Evolutionary conservation across 2,888 invertebrate species (phyloP).

Genomic region (Gortyna flavago): DNA sequence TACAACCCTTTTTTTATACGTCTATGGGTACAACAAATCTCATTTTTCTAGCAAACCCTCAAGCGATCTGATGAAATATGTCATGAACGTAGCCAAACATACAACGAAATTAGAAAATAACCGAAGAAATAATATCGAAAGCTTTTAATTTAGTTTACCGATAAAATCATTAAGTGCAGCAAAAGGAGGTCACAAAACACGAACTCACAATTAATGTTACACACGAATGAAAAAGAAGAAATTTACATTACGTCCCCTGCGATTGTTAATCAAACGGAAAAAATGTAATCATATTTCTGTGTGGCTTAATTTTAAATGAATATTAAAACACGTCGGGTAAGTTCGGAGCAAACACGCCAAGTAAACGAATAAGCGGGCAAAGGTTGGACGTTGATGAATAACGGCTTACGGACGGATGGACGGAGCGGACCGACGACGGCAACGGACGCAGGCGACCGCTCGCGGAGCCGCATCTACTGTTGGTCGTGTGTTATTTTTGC

Average conservation of each 20-base stretch:
- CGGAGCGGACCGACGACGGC: conserved; percentile 21
- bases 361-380: conserved; percentile 68
- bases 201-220: conserved; percentile 51
- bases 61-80: conserved; percentile 18
- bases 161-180: conserved; percentile 37
- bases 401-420: conserved; percentile 55
- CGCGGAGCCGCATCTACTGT: conserved; percentile 13
- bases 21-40: too few relatives aligned
- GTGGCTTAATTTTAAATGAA: conserved; percentile 72
- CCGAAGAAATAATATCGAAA: conserved; percentile 30
- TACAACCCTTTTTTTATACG: too few relatives aligned
- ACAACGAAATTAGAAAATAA: conserved; percentile 30
- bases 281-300: conserved; percentile 59
- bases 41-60: conserved; percentile 8
- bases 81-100: conserved; percentile 14
- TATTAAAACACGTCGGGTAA: conserved; percentile 72
- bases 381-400: conserved; percentile 80
- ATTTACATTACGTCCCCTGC: conserved; percentile 50
- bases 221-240: conserved; percentile 50
- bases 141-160: conserved; percentile 42
- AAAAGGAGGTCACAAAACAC: conserved; percentile 55
- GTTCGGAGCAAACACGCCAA: conserved; percentile 68
- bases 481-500: conserved; percentile 41
- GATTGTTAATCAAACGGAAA: conserved; percentile 54
- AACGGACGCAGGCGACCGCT: conserved; percentile 24